Conservation (phyloP, 2,888 invertebrate species). For the Ectemnius cavifrons region DNA sequence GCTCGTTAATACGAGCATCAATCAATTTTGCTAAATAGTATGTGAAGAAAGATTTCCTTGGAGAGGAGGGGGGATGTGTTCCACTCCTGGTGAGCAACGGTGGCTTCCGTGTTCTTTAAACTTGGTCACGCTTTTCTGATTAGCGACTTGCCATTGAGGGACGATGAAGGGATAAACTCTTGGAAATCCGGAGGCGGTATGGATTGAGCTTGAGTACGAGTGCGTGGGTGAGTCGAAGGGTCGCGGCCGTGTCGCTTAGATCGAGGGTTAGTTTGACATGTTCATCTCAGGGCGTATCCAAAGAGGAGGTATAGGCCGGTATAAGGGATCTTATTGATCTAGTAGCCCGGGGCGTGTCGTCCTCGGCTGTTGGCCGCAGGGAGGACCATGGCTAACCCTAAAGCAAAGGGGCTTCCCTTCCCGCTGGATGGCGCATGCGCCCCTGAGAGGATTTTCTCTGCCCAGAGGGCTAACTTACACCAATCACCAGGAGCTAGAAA, state of each 20-base stretch:
- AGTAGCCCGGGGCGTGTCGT: conserved; percentile 78
- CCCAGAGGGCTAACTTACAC: conserved; percentile 76
- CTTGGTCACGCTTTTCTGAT: too few species aligned
- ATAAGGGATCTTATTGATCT: conserved; percentile 78
- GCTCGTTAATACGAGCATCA: too few species aligned
- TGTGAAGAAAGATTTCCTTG: too few species aligned
- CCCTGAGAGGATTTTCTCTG: conserved; percentile 63
- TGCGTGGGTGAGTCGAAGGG: conserved; percentile 1
- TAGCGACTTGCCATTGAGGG: too few species aligned
- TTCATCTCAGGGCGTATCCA: conserved; percentile 72
- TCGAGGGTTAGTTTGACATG: conserved; percentile 31
- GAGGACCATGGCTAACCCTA: conserved; percentile 77
- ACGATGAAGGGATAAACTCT: too few species aligned
- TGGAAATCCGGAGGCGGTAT: too few species aligned
- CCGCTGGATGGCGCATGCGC: conserved; percentile 70
- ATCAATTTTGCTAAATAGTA: too few species aligned
- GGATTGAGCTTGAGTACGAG: background rate
- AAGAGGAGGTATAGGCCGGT: conserved; percentile 64
- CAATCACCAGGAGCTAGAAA: conserved; percentile 77
- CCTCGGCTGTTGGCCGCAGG: conserved; percentile 78
- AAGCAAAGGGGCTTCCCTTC: conserved; percentile 72
- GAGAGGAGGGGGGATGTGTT: too few species aligned
- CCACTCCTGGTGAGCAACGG: too few species aligned
- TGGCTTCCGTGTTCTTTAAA: too few species aligned
- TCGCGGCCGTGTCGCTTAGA: conserved; percentile 52